Conservation (phyloP, 2,888 invertebrate genomes). For the Myopa testacea region DNA sequence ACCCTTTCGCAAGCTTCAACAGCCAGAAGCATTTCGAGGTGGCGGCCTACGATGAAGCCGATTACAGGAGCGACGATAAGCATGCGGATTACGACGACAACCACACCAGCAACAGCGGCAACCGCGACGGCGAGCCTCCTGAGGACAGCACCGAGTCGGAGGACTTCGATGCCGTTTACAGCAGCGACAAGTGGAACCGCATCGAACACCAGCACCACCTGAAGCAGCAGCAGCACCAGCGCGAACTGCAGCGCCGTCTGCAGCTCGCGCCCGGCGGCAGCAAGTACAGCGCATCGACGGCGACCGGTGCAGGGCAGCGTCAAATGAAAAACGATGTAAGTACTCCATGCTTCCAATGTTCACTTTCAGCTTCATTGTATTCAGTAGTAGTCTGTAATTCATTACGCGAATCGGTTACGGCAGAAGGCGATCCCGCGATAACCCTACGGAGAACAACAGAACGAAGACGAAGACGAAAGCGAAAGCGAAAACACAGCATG, state of each 20-base stretch:
- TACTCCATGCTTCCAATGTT: conserved; percentile 1
- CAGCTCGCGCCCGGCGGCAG: conserved; percentile 38
- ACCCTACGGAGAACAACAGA: conserved; percentile 34
- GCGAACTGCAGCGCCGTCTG: conserved; percentile 51
- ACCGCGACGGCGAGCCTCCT: conserved; percentile 55
- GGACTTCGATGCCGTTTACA: conserved; percentile 56
- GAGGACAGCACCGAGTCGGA: conserved; percentile 16
- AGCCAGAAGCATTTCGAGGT: conserved; percentile 27
- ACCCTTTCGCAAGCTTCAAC: conserved; percentile 53
- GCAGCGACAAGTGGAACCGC: conserved; percentile 66
- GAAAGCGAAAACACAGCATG: conserved; percentile 34
- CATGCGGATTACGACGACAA: conserved; percentile 46
- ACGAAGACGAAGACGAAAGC: conserved; percentile 40
- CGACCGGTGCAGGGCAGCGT: conserved; percentile 45
- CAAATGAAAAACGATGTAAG: conserved; percentile 57
- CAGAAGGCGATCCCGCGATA: conserved; percentile 28
- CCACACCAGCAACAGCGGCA: conserved; percentile 49
- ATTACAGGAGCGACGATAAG: conserved; percentile 27
- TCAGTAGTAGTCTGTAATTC: conserved; percentile 4
- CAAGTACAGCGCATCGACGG: conserved; percentile 17
- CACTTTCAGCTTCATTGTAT: conserved; percentile 6
- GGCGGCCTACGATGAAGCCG: conserved; percentile 45
- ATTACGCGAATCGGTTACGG: neutral
- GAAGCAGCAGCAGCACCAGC: conserved; percentile 60
- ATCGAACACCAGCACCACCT: conserved; percentile 64